Evolutionary conservation across 2,797 vertebrate species (phyloP), one percentile per base, ranked within the genome.

Genomic region (Poeciliopsis gracilis): DNA sequence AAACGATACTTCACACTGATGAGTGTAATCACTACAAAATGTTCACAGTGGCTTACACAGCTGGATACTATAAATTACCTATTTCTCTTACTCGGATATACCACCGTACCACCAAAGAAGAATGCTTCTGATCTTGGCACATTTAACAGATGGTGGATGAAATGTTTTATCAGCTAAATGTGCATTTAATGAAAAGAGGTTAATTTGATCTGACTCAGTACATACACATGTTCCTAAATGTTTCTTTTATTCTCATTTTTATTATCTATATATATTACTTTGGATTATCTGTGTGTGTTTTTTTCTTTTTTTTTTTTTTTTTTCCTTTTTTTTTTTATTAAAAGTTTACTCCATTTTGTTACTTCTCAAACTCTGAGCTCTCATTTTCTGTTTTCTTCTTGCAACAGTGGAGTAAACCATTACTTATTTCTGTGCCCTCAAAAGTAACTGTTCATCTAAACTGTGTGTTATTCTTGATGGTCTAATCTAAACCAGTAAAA

Each of bases 381-480:
- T 57, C 53, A 28, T 57, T 28, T 57, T 28, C 25, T 0, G 25
- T 57, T 57, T 57, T 57, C 53, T 57, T 57, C 25, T 28, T 28
- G 25, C 25, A 12, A 12, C 25, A 57, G 53, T 51, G 49, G 49
- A 23, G 7, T 23, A 51, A 51, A 69, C 28, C 30, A 47, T 20
- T 41, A 13, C 33, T 61, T 38, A 49, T 18, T 47, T 38, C 69
- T n/a, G 47, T 53, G 10, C 67, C 69, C 72, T 74, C 82, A 76
- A 30, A 77, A 71, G 67, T 73, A 69, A 28, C 63, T 11, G n/a
- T 55, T 80, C 33, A 74, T 36, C 76, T 49, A 59, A 49, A 78
- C 47, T 84, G 33, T 63, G 77, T 74, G 73, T 80, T 80, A 81
- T 78, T 86, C 47, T 69, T 61, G 3, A 85, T 67, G 72, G 76